Percentiles rank a stretch among this genome's conserved stretches.
phyloP scores from a whole-genome alignment of 2,888 invertebrate species.

The Prionchulus punctatus region DNA sequence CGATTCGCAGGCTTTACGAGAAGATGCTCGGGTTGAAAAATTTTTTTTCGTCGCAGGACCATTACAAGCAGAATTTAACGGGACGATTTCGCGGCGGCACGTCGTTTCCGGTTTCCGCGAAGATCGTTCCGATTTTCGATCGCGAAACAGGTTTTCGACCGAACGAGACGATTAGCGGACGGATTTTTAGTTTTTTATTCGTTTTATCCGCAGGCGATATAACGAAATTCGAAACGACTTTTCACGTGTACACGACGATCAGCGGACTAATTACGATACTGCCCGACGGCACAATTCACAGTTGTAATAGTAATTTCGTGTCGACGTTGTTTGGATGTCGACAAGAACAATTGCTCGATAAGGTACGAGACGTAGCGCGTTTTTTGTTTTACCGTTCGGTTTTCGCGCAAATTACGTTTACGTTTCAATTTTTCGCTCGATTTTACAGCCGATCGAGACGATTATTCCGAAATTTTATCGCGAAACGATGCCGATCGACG shows the following conservation, averaged over 20 bases:
- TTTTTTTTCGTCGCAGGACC: background rate
- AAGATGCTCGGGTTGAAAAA: background rate
- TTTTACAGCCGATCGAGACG: conserved; percentile 28
- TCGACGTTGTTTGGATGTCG: conserved; percentile 49
- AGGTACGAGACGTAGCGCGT: background rate
- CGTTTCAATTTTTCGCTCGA: no score
- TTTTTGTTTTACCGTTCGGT: background rate
- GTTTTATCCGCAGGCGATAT: background rate
- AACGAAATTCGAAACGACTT: conserved; percentile 9
- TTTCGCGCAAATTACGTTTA: no score
- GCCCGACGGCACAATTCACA: conserved; percentile 47
- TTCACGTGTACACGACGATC: conserved; percentile 43
- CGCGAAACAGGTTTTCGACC: no score
- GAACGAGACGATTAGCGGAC: no score
- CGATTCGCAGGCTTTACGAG: no score
- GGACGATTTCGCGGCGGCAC: conserved; percentile 14
- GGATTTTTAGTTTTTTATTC: no score
- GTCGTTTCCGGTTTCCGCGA: conserved; percentile 6
- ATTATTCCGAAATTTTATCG: conserved; percentile 49
- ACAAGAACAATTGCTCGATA: conserved; percentile 16
- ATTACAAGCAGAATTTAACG: conserved; percentile 9
- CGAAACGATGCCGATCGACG: conserved; percentile 32
- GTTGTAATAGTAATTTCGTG: conserved; percentile 51
- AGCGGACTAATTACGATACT: conserved; percentile 50
- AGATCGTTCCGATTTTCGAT: background rate